Evolutionary conservation across 2,888 invertebrate genomes (phyloP).

Genomic region (Drosophila bunnanda): DNA sequence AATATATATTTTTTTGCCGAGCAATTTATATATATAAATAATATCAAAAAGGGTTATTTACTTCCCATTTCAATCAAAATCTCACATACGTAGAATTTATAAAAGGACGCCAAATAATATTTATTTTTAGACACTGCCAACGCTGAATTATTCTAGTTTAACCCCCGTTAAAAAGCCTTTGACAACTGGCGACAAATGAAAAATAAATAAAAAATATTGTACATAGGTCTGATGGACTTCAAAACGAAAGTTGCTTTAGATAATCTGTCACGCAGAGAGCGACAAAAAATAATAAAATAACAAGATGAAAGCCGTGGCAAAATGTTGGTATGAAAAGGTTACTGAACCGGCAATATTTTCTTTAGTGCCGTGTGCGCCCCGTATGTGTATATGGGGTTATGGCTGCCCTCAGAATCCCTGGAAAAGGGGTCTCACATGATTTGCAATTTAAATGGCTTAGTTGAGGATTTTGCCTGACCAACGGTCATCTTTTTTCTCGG

Average conservation of each 20-base stretch:
- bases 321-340: conserved; percentile 48
- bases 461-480: conserved; percentile 38
- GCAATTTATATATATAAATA: background rate
- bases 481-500: conserved; percentile 12
- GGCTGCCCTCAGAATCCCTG: background rate
- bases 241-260: conserved; percentile 34
- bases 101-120: conserved; percentile 2
- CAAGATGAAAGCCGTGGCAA: conserved; percentile 39
- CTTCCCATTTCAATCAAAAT: background rate
- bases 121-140: background rate
- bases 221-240: conserved; percentile 31
- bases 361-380: conserved; percentile 27
- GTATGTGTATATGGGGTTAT: conserved; percentile 11
- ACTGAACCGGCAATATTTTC: conserved; percentile 41
- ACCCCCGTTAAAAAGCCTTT: conserved; percentile 11
- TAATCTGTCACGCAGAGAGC: conserved; percentile 48
- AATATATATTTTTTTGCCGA: background rate
- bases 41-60: background rate
- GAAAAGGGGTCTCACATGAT: conserved; percentile 42
- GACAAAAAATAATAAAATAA: conserved; percentile 10
- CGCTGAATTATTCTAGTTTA: conserved; percentile 6
- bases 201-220: conserved; percentile 47
- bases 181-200: conserved; percentile 39
- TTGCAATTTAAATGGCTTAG: conserved; percentile 61
- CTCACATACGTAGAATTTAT: background rate